Evolutionary conservation across 1,140 invertebrate species (phyloP), one percentile per base, ranked within the genome.

Genomic region (Nasonia longicornis): DNA sequence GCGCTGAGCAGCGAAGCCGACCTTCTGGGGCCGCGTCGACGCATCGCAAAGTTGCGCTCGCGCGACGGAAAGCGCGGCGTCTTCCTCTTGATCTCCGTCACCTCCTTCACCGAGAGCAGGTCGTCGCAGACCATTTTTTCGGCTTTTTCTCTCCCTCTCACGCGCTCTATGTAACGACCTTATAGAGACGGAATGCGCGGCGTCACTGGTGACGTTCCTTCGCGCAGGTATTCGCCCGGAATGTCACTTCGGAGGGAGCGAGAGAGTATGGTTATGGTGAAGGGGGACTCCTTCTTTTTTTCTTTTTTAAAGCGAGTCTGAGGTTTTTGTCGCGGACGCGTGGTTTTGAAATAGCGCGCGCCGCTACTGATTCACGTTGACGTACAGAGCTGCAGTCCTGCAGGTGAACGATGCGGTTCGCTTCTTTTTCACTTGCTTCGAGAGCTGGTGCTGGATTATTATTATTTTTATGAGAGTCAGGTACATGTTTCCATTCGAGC

Each of bases 21-120:
- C 70, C 85, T 85, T 67, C 87, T 79, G 3, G 86, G 78, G 0
- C 85, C 86, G 11, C 87, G 87, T 80, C 92, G 88, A 63, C 93
- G 89, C 35, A 94, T 91, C 67, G 94, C 94, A 84, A 92, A 92
- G 86, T 95, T 94, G 83, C 94, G 91, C 84, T 94, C 94, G 45
- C 94, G 90, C 35, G 93, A 94, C 2, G 93, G 94, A 86, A 94
- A 94, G 83, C 93, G 92, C 72, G 94, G 81, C 11, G 81, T 82
- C 29, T 75, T 79, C 45, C 66, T 77, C 70, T 90, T 89, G 78
- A 90, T 85, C 80, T 91, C 91, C 82, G 88, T 90, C 84, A 91
- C 88, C 83, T 91, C 90, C 82, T 88, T 89, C 83, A 90, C 89
- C 48, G 91, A 90, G 78, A 91, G 85, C 42, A 85, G 83, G 80